These are phyloP conservation scores for Carcina quercana DNA, from an alignment of 2,888 invertebrate genomes.

Conservation along the genomic window DNA sequence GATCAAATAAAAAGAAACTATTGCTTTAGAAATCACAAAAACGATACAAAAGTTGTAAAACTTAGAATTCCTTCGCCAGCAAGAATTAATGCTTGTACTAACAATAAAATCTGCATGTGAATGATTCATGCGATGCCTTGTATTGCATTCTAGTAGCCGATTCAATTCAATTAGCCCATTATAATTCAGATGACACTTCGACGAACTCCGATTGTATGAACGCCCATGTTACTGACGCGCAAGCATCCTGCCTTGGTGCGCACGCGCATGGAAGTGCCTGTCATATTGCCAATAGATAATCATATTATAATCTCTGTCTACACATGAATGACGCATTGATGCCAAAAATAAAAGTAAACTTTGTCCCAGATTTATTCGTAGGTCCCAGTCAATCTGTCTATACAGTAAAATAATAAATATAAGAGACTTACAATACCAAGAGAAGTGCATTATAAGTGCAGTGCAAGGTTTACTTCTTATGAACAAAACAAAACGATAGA, in stretches of 20 bases:
- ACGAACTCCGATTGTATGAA: conserved; percentile 44
- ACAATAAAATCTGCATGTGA: conserved; percentile 28
- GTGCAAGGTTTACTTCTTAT: no score
- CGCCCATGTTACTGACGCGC: conserved; percentile 58
- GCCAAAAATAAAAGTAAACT: no score
- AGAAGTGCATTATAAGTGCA: no score
- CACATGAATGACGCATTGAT: no score
- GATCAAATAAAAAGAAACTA: conserved; percentile 1
- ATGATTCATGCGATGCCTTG: conserved; percentile 43
- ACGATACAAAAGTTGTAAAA: conserved; percentile 1
- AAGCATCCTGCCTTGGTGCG: conserved; percentile 47
- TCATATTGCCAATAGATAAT: conserved; percentile 24
- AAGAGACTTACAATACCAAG: no score
- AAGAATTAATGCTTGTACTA: conserved; percentile 11
- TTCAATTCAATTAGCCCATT: conserved; percentile 62
- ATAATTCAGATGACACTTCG: conserved; percentile 57
- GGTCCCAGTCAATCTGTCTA: no score
- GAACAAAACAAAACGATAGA: no score
- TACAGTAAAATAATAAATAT: no score
- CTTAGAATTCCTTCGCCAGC: neutral
- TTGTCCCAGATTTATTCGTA: no score
- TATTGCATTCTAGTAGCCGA: conserved; percentile 51
- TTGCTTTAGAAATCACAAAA: neutral
- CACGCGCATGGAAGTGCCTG: conserved; percentile 52
- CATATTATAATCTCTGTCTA: no score